Evolutionary conservation across 35 echinoderm and acorn worm species (phyloP), one percentile per base, ranked within the genome.

Genomic region (Heliocidaris tuberculata): DNA sequence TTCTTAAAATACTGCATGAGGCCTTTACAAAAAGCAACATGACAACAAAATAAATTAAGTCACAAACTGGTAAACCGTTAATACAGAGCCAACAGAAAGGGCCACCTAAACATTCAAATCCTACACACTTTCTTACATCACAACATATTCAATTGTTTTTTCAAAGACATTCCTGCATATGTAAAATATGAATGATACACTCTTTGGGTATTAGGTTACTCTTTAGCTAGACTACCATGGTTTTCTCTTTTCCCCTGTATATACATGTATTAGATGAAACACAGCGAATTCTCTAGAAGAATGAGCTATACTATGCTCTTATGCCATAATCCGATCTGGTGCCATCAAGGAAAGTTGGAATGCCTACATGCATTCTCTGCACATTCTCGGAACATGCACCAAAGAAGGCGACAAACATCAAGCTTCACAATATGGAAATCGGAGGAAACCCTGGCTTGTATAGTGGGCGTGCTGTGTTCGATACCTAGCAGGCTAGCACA

Each of bases 1-100:
- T 89, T 89, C 87, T 89, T 89, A 89, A 89, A 89, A 89, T 89
- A 89, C 87, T 89, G 87, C 87, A 89, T 47, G 87, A 89, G 87
- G 87, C 87, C 87, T 89, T 89, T 32, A 88, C n/a, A 89, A 42
- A 89, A n/a, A 89, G 87, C 87, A 89, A 89, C 87, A 89, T 89
- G 47, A 89, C 47, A 48, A 48, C 31, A 47, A 89, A 89, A 47
- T 89, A 89, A 89, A 89, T 89, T 89, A 89, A 89, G 87, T 89
- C 31, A 89, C 31, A 89, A 89, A 89, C 87, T 48, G 87, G 87
- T 89, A 6, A 32, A 89, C 87, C 47, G 65, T 89, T 89, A 32
- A 89, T 48, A 89, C 87, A 89, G 16, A n/a, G 9, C 87, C 87
- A 10, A 42, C 47, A 89, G 4, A 89, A 47, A 3, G 87, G 31